These are phyloP conservation scores for Ptychadena robeensis DNA, from an alignment of 2,797 vertebrate genomes.

Conservation along the genomic window DNA sequence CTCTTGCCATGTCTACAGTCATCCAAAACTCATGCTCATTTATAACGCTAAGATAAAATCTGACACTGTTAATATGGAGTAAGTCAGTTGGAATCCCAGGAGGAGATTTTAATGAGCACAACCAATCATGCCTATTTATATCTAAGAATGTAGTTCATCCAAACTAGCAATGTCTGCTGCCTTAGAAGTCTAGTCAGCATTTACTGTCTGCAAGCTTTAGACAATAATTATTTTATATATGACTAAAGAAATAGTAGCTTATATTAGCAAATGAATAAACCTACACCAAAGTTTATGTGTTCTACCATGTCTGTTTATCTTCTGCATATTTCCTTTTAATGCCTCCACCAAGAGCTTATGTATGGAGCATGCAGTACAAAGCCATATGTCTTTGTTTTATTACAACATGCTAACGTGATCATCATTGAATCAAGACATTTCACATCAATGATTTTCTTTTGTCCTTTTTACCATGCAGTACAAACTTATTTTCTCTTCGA, in stretches of 20 bases:
- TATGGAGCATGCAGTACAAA: no score
- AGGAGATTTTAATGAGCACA: neutral
- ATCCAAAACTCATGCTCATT: neutral
- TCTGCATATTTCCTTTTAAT: no score
- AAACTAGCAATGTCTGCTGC: neutral
- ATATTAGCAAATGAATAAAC: neutral
- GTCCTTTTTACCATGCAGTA: no score
- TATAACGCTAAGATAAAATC: neutral
- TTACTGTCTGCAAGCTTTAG: neutral
- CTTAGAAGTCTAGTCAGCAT: neutral
- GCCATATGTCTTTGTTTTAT: neutral
- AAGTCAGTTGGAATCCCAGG: neutral
- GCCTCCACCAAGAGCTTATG: no score
- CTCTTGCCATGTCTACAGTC: neutral
- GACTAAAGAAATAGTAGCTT: no score
- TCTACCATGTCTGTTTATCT: no score
- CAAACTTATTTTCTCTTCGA: no score
- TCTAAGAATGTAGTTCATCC: neutral
- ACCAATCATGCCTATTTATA: neutral
- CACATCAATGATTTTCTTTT: neutral
- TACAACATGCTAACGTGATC: no score
- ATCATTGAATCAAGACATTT: neutral
- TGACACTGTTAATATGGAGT: neutral
- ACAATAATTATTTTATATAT: neutral
- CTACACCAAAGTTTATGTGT: no score